These are phyloP conservation scores for Catamblyrhynchus diadema DNA, from an alignment of 2,797 vertebrate species.

Conservation along the genomic window DNA sequence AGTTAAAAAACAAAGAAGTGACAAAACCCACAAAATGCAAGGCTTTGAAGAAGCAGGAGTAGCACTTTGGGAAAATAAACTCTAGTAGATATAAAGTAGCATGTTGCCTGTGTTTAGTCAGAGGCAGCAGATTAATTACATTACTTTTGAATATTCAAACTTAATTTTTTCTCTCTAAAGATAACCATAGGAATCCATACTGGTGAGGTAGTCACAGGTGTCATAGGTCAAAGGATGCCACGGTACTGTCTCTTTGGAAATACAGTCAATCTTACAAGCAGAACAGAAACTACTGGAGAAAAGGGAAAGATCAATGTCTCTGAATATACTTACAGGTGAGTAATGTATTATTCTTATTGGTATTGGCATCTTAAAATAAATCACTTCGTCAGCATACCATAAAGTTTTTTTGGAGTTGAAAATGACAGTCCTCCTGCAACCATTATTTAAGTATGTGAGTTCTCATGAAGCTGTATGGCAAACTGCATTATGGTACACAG, in stretches of 20 bases:
- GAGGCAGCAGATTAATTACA: not conserved
- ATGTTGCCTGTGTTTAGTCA: not conserved
- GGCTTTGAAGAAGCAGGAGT: not conserved
- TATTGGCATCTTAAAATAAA: not conserved
- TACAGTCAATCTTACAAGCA: conserved; percentile 97
- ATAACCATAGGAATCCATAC: conserved; percentile 98
- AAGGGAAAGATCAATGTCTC: conserved; percentile 96
- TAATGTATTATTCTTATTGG: not conserved
- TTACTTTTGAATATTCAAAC: not conserved
- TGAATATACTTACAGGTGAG: conserved; percentile 94
- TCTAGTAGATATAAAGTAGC: not conserved
- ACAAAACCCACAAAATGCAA: not conserved
- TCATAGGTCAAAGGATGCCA: conserved; percentile 98
- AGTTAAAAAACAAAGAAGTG: not conserved
- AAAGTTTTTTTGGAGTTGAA: not conserved
- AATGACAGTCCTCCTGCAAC: not conserved
- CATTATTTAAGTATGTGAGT: not conserved
- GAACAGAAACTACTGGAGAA: conserved; percentile 97
- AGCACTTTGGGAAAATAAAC: not conserved
- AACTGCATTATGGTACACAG: not conserved
- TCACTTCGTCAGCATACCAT: not conserved
- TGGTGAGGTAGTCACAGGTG: conserved; percentile 98
- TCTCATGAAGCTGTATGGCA: not conserved
- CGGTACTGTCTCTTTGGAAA: conserved; percentile 98
- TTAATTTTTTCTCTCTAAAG: conserved; percentile 72